Conservation (phyloP, 2,113 vertebrate genomes). For the Chrysochloris asiatica region DNA sequence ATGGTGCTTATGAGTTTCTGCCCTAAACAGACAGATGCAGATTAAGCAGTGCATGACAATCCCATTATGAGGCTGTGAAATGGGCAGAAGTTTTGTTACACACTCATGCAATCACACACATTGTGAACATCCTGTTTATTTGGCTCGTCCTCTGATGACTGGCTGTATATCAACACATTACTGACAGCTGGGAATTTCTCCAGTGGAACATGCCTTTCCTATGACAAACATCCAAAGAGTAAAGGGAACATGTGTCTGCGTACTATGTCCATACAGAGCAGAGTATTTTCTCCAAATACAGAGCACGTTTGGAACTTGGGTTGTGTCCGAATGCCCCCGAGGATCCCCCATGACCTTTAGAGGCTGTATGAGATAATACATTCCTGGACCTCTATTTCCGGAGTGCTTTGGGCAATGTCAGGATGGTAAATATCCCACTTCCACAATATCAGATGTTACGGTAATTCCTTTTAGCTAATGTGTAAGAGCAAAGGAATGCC, state of each 20-base stretch:
- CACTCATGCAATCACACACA: constrained; percentile 89
- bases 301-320: constrained; percentile 85
- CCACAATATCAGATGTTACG: constrained; percentile 98
- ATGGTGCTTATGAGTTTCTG: constrained; percentile 82
- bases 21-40: constrained; percentile 84
- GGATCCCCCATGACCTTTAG: constrained; percentile 85
- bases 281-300: constrained; percentile 86
- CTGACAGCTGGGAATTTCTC: constrained; percentile 94
- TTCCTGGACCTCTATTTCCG: constrained; percentile 92
- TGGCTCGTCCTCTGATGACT: constrained; percentile 86
- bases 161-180: constrained; percentile 89
- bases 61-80: constrained; percentile 85
- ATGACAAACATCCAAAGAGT: constrained; percentile 92
- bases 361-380: constrained; percentile 93
- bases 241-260: constrained; percentile 91
- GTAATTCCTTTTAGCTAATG: constrained; percentile 96
- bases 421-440: constrained; percentile 95
- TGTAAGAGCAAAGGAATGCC: constrained; percentile 97
- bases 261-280: constrained; percentile 79
- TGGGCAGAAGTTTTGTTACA: constrained; percentile 86
- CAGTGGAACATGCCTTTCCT: constrained; percentile 96
- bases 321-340: constrained; percentile 65
- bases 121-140: constrained; percentile 94
- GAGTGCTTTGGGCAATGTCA: constrained; percentile 95
- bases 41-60: constrained; percentile 84